Evolutionary conservation across 2,113 vertebrate genomes (phyloP).

Genomic region (Blennius ocellaris): DNA sequence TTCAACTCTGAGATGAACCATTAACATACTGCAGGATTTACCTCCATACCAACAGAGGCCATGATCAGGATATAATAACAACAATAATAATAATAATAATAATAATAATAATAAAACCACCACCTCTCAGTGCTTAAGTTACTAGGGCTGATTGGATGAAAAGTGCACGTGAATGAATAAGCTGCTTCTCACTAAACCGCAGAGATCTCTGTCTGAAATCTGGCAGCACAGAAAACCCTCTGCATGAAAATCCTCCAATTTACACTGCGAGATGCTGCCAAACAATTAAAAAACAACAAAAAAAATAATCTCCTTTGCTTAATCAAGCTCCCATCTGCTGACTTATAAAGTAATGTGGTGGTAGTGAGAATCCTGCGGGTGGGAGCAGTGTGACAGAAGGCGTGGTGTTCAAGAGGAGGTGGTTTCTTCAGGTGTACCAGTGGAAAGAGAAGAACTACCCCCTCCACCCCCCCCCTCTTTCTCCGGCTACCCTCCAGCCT

Average conservation of each 20-base stretch:
- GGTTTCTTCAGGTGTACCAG: conserved; percentile 35
- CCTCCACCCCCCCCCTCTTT: too few relatives aligned
- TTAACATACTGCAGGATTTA: too few relatives aligned
- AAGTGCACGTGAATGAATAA: too few relatives aligned
- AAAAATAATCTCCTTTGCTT: background rate
- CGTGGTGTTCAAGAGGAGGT: conserved; percentile 39
- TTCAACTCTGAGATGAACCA: too few relatives aligned
- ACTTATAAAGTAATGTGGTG: background rate
- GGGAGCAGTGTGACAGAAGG: conserved; percentile 33
- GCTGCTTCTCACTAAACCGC: conserved; percentile 7
- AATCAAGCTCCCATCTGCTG: background rate
- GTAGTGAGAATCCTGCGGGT: conserved; percentile 2
- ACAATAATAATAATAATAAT: too few relatives aligned
- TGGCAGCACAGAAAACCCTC: background rate
- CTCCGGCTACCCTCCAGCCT: conserved; percentile 20
- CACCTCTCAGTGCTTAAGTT: too few relatives aligned
- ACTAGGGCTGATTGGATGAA: too few relatives aligned
- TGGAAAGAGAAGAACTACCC: conserved; percentile 37
- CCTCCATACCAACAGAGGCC: too few relatives aligned
- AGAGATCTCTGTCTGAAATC: background rate
- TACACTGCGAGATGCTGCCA: background rate
- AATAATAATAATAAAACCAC: too few relatives aligned
- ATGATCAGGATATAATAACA: too few relatives aligned
- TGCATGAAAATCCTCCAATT: background rate
- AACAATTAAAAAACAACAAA: background rate